Evolutionary conservation across 2,888 invertebrate genomes (phyloP), one percentile per base, ranked within the genome.

Genomic region (Pteria penguin): DNA sequence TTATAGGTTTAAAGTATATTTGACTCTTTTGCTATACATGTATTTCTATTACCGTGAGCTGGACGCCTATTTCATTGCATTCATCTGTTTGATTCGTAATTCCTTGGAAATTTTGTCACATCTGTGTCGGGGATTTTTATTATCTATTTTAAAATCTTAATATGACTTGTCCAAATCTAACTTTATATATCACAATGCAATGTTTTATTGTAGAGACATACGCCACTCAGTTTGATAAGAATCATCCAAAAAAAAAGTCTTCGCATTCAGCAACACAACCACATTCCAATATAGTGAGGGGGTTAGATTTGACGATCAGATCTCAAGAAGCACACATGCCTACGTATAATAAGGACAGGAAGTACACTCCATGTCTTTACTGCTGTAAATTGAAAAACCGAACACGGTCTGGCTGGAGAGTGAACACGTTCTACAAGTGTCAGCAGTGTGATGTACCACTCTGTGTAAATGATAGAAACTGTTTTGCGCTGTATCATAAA

Each of bases 401-500:
- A n/a, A 73, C 73, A 27, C 62, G 63, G 18, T 73, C 73, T 2
- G 73, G 73, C 18, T 73, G 67, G 67, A 45, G 73, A 4, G 73
- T 73, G 24, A 73, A 73, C 54, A 73, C 73, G 2, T 73, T 63
- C 61, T 73, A 67, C 33, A 58, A 60, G 24, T 73, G 73, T 67
- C 45, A 61, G n/a, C 67, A 54, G 5, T 73, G 73, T 67, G 67
- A 67, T 18, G 60, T 73, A 24, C 73, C 73, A 3, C 67, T 73
- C 4, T 73, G 73, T 73, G 61, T 61, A 22, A 61, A 67, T 26
- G 73, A 73, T 4, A 36, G 73, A 22, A 68, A 73, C 32, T 73
- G 73, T 26, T 73, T 73, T 61, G 61, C 36, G n/a, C 52, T 67
- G n/a, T 73, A 67, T 58, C 73, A 73, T 61, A 60, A 60, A 45